Conservation (phyloP, 2,797 vertebrate genomes). For the Ambastaia sidthimunki region DNA sequence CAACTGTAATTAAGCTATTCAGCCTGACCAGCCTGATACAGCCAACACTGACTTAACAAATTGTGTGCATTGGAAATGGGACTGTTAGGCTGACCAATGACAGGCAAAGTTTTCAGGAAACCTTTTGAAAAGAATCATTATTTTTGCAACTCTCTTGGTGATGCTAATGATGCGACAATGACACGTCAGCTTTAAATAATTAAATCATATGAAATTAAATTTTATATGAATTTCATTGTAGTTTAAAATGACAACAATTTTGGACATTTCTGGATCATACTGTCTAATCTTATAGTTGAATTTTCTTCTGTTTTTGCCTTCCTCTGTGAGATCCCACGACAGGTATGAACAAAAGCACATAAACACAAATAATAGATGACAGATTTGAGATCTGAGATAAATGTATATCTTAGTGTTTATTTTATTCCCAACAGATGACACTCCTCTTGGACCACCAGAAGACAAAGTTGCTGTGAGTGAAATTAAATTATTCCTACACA, state of each 20-base stretch:
- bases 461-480: slow-evolving; percentile 93
- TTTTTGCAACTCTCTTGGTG: neutral
- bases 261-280: neutral
- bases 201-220: neutral
- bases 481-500: slow-evolving; percentile 44
- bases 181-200: neutral
- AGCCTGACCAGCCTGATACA: neutral
- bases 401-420: slow-evolving; percentile 24
- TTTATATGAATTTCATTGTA: neutral
- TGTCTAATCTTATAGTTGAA: neutral
- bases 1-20: neutral
- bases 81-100: neutral
- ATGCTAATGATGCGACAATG: neutral
- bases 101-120: neutral
- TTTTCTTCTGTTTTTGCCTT: slow-evolving; percentile 18
- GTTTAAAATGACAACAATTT: neutral
- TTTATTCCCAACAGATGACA: slow-evolving; percentile 64
- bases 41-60: neutral
- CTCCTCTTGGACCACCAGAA: slow-evolving; percentile 78
- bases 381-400: neutral
- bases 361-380: slow-evolving; percentile 2
- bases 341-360: slow-evolving; percentile 67
- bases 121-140: neutral
- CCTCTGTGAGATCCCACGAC: slow-evolving; percentile 68
- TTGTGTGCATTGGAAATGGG: neutral